A percentile compares a stretch with the other conserved stretches of the same genome.
Evolutionary conservation across 2,888 invertebrate genomes (phyloP).

Genomic region (Hoplodrina blanda): DNA sequence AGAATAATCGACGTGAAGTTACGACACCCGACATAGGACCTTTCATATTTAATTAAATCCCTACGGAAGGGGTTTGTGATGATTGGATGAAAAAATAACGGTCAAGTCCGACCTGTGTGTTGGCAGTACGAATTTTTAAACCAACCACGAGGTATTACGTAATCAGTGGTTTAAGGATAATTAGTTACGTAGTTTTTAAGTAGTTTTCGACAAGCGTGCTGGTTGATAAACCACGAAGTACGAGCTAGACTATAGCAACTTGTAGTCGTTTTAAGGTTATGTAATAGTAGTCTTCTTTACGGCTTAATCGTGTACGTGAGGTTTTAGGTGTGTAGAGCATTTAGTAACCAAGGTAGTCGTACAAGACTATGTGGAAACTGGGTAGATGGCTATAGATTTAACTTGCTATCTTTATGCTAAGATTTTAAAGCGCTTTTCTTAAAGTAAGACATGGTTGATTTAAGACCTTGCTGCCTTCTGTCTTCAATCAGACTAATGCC

Average conservation of each 20-base stretch:
- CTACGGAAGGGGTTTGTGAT: constrained; percentile 69
- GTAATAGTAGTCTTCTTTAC: constrained; percentile 65
- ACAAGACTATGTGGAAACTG: constrained; percentile 23
- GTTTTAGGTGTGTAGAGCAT: constrained; percentile 47
- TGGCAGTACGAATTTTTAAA: constrained; percentile 8
- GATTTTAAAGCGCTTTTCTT: constrained; percentile 4
- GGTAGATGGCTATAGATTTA: constrained; percentile 5
- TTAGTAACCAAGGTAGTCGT: constrained; percentile 47
- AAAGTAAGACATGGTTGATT: constrained; percentile 12
- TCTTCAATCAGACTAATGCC: neutral
- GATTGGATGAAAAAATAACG: constrained; percentile 66
- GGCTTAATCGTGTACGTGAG: constrained; percentile 55
- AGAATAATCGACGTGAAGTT: constrained; percentile 78
- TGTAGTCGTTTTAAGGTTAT: constrained; percentile 66
- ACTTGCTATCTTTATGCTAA: constrained; percentile 16
- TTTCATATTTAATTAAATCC: constrained; percentile 80
- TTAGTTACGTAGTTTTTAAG: constrained; percentile 52
- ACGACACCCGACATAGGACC: constrained; percentile 75
- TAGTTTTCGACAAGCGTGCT: constrained; percentile 47
- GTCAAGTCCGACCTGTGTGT: constrained; percentile 60
- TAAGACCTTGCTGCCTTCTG: neutral
- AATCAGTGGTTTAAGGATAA: constrained; percentile 51
- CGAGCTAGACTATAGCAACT: constrained; percentile 51
- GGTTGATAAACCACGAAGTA: constrained; percentile 53
- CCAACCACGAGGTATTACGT: constrained; percentile 46